These are phyloP conservation scores for Neofelis nebulosa DNA, from an alignment of 2,113 vertebrate species.

Conservation along the genomic window DNA sequence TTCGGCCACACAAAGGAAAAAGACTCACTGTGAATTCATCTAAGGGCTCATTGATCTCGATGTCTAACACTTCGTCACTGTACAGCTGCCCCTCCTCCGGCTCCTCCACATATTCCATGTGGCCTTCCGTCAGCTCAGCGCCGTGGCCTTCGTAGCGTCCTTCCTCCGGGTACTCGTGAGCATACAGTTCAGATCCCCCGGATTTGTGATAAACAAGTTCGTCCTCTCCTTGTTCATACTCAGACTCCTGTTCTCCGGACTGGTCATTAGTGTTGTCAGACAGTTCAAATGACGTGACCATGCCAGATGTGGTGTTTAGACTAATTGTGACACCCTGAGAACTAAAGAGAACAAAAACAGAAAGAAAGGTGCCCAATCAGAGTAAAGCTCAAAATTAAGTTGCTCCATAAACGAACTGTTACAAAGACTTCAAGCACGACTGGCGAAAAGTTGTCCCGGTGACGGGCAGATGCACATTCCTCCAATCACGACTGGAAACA, in stretches of 20 bases:
- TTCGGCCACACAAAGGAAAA: conserved; percentile 85
- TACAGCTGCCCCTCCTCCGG: conserved; percentile 88
- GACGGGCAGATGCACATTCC: background rate
- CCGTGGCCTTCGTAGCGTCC: conserved; percentile 88
- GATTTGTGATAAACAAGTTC: conserved; percentile 87
- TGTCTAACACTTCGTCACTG: conserved; percentile 95
- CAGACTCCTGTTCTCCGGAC: conserved; percentile 83
- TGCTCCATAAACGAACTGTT: background rate
- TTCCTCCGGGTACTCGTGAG: conserved; percentile 86
- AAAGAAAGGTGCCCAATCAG: background rate
- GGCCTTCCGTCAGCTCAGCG: conserved; percentile 87
- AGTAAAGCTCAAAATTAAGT: background rate
- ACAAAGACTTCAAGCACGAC: background rate
- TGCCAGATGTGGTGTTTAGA: conserved; percentile 87
- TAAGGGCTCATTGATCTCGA: conserved; percentile 96
- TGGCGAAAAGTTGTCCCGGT: background rate
- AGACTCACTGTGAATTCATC: conserved; percentile 98
- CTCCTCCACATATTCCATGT: conserved; percentile 89
- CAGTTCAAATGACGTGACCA: conserved; percentile 88
- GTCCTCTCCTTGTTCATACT: conserved; percentile 89
- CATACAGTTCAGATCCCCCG: conserved; percentile 85
- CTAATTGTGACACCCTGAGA: conserved; percentile 87
- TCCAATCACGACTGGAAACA: background rate
- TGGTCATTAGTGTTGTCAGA: conserved; percentile 84
- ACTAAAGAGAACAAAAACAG: conserved; percentile 75